Conservation (phyloP, 2,888 invertebrate genomes). For the Sicus ferrugineus region DNA sequence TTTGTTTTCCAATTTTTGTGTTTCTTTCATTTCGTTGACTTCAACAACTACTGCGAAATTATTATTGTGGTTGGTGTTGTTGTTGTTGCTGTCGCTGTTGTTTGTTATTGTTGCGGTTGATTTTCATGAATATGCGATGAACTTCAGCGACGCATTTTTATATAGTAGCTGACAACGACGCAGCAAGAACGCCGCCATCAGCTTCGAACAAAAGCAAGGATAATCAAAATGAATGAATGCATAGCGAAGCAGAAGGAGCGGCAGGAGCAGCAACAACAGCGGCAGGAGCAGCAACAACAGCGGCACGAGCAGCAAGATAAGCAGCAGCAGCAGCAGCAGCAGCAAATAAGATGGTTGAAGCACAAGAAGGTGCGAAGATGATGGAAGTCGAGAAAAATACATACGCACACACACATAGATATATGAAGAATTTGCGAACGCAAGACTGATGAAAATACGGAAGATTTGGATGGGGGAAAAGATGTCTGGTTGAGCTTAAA, state of each 20-base stretch:
- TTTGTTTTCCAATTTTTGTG: not conserved
- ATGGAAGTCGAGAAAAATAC: not conserved
- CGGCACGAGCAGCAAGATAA: not conserved
- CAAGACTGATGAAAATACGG: not conserved
- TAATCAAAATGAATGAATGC: slow-evolving; percentile 6
- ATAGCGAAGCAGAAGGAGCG: not conserved
- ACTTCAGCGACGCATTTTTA: not conserved
- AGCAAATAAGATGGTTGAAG: slow-evolving; percentile 7
- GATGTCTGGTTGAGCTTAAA: not conserved
- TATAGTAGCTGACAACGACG: not conserved
- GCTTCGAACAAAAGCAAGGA: not conserved
- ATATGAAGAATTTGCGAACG: not conserved
- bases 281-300: not conserved
- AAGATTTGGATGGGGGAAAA: not conserved
- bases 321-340: not conserved
- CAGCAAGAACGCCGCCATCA: not conserved
- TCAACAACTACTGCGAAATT: not conserved
- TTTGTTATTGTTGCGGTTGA: not conserved
- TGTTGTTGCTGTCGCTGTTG: not conserved
- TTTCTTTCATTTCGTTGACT: not conserved
- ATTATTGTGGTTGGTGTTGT: not conserved
- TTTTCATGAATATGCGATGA: slow-evolving; percentile 24
- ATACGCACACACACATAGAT: not conserved
- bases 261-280: not conserved
- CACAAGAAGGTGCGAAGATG: slow-evolving; percentile 7